Percentiles rank a stretch among this genome's conserved stretches.
Evolutionary conservation across 2,113 vertebrate genomes (phyloP).

Genomic region (Sinocyclocheilus grahami): DNA sequence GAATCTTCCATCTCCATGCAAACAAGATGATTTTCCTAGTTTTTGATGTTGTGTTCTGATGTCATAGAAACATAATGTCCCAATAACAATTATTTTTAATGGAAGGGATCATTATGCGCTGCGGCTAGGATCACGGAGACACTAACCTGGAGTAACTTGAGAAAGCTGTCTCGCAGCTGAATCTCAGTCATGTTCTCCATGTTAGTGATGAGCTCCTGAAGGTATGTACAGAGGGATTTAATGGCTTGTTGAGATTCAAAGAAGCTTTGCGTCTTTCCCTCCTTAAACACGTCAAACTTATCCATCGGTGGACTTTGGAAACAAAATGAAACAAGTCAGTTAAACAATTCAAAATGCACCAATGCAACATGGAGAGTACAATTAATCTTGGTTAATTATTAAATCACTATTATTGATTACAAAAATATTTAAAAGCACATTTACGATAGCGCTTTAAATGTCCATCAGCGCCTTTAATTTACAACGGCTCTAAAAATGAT

Average conservation of each 20-base stretch:
- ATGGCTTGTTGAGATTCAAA: constrained; percentile 87
- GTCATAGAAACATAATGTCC: not conserved
- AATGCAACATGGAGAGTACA: not conserved
- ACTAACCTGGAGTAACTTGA: constrained; percentile 86
- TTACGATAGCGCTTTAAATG: not conserved
- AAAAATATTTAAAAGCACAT: not conserved
- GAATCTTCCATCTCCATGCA: not conserved
- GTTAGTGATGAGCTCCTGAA: constrained; percentile 76
- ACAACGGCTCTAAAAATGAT: not conserved
- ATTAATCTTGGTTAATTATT: not conserved
- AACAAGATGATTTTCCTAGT: not conserved
- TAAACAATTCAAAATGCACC: not conserved
- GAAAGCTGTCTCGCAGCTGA: constrained; percentile 77
- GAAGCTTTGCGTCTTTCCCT: constrained; percentile 87
- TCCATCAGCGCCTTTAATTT: not conserved
- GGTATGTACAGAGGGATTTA: constrained; percentile 79
- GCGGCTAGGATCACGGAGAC: not conserved
- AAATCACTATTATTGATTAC: not conserved
- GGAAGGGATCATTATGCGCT: not conserved
- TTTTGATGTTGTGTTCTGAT: not conserved
- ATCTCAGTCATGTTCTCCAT: constrained; percentile 73
- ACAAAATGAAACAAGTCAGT: not conserved
- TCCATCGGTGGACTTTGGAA: constrained; percentile 85
- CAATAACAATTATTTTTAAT: not conserved
- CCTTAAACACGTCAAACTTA: constrained; percentile 88